These are phyloP conservation scores for Drosophila paucipuncta DNA, from an alignment of 2,888 invertebrate species.

Conservation along the genomic window DNA sequence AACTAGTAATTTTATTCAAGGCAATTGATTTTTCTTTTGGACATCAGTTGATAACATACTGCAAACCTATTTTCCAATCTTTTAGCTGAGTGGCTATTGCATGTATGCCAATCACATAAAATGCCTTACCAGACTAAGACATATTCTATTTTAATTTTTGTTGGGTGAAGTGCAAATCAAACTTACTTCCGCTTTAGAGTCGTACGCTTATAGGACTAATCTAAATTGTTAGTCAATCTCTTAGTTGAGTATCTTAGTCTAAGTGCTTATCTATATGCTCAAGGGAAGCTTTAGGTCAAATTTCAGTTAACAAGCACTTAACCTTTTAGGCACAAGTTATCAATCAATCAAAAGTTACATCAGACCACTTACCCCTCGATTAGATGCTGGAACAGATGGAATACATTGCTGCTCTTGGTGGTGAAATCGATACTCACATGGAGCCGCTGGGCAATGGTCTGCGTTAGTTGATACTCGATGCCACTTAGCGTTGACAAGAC, in stretches of 20 bases:
- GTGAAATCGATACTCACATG: slow-evolving; percentile 78
- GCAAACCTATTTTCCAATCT: neutral
- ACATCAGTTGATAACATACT: neutral
- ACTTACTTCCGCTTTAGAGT: accelerated
- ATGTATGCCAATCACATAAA: neutral
- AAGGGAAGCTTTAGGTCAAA: neutral
- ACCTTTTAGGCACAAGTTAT: neutral
- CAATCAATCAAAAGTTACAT: neutral
- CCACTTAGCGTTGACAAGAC: slow-evolving; percentile 63
- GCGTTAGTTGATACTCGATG: slow-evolving; percentile 82
- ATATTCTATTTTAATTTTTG: neutral
- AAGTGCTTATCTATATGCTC: neutral
- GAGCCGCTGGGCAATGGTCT: slow-evolving; percentile 80
- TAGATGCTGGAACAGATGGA: slow-evolving; percentile 80
- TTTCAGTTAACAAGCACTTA: neutral
- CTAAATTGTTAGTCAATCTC: neutral
- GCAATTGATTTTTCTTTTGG: neutral
- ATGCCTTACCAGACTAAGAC: neutral
- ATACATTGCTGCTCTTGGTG: slow-evolving; percentile 77
- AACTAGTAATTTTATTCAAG: no score
- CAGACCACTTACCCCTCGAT: slow-evolving; percentile 77
- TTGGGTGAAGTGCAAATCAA: neutral
- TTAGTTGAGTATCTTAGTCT: neutral
- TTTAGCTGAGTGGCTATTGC: neutral
- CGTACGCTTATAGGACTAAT: neutral